Base-by-base conservation (phyloP, 1,140 invertebrate species). In the Drosophila asahinai region DNA sequence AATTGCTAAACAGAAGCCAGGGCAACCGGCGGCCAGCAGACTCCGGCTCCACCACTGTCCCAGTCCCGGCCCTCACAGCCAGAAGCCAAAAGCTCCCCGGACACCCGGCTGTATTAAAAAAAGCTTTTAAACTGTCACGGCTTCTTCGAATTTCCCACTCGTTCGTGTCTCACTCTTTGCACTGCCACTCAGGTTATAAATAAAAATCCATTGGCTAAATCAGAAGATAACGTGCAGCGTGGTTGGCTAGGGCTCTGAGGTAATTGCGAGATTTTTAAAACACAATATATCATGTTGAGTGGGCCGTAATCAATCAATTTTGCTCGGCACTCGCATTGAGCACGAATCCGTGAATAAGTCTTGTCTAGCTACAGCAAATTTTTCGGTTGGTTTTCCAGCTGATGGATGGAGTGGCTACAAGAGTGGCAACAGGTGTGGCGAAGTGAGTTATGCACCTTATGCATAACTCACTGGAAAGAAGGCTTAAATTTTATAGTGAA, bases 41-140 rank as follows among this genome's bases (percentile, higher is more conserved):
- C 30, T 45, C 49, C 70, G 25, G 51, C 57, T 25, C 48, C 61
- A 22, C 33, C 12, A 42, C 43, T 25, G 59, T 27, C 30, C 63
- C 51, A 30, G 45, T 48, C 40, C 22, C 49, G 47, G 58, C 19
- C 63, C 54, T 58, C 60, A 61, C 30, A 59, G 45, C 17, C 30
- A 36, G 57, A 42, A 48, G 27, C 52, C 22, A 78, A 70, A 38
- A 45, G 52, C 25, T 47, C 55, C 58, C 63, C 55, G 15, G 54
- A 42, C 75, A 40, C 57, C 38, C 51, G 76, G 65, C 63, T 80
- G 70, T 89, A 89, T 89, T 86, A 90, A 89, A 89, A 86, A 90
- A 89, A 84, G 84, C 84, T 89, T 89, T 89, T 90, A 90, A 89
- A 89, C 84, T 89, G 84, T 89, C 84, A 89, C 59, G 67, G 52